Evolutionary conservation across 2,888 invertebrate species (phyloP), one percentile per base, ranked within the genome.

Genomic region (Pycnomerus fuliginosus): DNA sequence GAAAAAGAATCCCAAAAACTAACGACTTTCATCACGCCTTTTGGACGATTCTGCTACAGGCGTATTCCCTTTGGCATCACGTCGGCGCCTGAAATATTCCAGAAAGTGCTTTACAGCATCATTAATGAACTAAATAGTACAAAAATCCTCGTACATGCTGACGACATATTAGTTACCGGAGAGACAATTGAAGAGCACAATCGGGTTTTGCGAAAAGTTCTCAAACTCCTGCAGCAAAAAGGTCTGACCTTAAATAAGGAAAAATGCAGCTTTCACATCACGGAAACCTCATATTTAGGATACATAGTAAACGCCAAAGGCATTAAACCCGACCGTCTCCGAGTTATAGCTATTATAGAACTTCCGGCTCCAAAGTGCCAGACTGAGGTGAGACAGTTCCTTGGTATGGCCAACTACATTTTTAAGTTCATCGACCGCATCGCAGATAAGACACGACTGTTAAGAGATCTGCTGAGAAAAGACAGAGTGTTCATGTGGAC

Each of bases 191-290:
- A 29, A 17, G 44, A 50, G 24, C 42, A 50, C 15, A 28, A 48
- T 33, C 4, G 16, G 1, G 28, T 20, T 13, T 17, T 49, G 25
- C 17, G 36, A 16, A 25, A 22, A 14, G 31, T 49, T n/a, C 17
- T 50, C 20, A 7, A 25, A n/a, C n/a, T 13, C 13, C 12, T 30
- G 8, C 4, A 7, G 36, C 31, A 16, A 29, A 45, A 36, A 8
- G 57, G 55, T 1, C 28, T 56, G 16, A 58, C 53, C 1, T 12
- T 61, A 3, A 62, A 63, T 37, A 32, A 46, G 25, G 37, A 52
- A 1, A 64, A 67, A 49, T 65, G 65, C 47, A 14, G 41, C 5
- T 60, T 65, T 32, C 24, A 8, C n/a, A 8, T 11, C 3, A 24
- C 24, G n/a, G 24, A 24, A 24, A 24, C 24, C 3, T 34, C 4